Conservation (phyloP, 2,797 vertebrate genomes). For the Platyrinchus mystaceus region DNA sequence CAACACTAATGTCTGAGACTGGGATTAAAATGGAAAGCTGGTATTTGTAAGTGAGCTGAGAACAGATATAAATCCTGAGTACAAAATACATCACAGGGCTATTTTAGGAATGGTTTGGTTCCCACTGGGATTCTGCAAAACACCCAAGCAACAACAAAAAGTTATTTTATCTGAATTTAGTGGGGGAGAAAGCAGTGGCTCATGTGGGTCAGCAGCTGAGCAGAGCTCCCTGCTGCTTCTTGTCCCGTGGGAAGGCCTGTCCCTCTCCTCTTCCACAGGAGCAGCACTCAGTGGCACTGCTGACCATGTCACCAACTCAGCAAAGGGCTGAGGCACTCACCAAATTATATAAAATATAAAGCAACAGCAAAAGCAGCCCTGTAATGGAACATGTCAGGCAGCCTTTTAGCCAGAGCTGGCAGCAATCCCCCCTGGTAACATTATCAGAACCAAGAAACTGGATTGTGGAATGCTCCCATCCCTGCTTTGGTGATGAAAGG, state of each 20-base stretch:
- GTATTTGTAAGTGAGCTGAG: neutral
- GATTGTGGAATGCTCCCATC: neutral
- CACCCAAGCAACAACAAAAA: neutral
- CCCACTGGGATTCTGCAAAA: neutral
- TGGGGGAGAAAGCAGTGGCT: neutral
- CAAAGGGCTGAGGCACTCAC: neutral
- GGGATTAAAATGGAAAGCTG: conserved; percentile 17
- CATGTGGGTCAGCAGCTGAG: neutral
- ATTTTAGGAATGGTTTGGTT: neutral
- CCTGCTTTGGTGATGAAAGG: neutral
- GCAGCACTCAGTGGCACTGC: neutral
- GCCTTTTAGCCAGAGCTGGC: neutral
- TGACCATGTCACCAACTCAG: neutral
- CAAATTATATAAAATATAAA: neutral
- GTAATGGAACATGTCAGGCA: neutral
- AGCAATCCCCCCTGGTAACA: neutral
- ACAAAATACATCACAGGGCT: neutral
- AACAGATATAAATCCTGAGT: neutral
- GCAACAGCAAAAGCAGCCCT: neutral
- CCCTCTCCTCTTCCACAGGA: neutral
- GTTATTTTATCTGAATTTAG: neutral
- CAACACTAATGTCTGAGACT: neutral
- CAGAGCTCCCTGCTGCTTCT: neutral
- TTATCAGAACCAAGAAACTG: neutral
- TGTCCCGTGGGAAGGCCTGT: neutral